These are phyloP conservation scores for Ranitomeya variabilis DNA, from an alignment of 2,113 vertebrate species.

Conservation along the genomic window DNA sequence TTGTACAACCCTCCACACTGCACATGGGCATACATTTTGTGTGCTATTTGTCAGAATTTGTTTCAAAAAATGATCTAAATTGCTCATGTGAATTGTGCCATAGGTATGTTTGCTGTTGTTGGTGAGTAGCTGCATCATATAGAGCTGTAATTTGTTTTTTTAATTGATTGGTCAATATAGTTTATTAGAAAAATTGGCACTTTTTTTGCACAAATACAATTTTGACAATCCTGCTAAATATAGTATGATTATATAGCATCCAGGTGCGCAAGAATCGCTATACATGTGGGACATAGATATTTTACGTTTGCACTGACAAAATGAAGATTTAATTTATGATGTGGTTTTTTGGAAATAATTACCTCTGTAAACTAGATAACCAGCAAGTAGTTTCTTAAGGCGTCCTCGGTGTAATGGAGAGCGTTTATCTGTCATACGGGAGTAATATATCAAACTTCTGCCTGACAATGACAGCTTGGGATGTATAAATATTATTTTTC, in stretches of 20 bases:
- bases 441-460: constrained; percentile 57
- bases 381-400: constrained; percentile 24
- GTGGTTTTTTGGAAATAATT: constrained; percentile 23
- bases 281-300: neutral
- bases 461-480: constrained; percentile 36
- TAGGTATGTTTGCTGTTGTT: no score
- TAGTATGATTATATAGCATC: neutral
- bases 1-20: no score
- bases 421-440: constrained; percentile 29
- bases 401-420: constrained; percentile 58
- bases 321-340: neutral
- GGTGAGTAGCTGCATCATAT: no score
- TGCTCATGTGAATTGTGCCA: no score
- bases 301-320: constrained; percentile 1
- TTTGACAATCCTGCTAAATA: neutral
- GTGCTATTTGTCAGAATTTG: no score
- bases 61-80: no score
- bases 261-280: constrained; percentile 2
- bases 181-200: neutral
- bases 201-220: neutral
- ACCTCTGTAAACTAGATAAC: constrained; percentile 11
- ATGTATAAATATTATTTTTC: constrained; percentile 56
- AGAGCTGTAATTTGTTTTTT: neutral
- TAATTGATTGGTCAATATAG: neutral
- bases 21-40: no score